A percentile compares a stretch with the other conserved stretches of the same genome.
phyloP scores from a whole-genome alignment of 2,888 invertebrate genomes.

The Tenthredo amoena region DNA sequence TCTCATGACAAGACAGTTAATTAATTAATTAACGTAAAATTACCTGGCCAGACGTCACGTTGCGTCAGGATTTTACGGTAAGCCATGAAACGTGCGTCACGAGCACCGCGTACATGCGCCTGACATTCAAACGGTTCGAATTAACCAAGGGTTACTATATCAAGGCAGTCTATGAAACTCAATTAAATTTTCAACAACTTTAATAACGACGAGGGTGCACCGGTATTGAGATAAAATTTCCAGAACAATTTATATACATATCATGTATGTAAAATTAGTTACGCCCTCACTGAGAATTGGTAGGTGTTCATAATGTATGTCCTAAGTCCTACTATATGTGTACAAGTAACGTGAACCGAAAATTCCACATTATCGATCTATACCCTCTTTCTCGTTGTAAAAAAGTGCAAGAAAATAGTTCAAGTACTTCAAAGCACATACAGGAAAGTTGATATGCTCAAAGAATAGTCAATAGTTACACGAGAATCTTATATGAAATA shows the following conservation, averaged over 20 bases:
- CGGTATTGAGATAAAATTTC: neutral
- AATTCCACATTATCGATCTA: conserved; percentile 23
- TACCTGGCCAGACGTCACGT: neutral
- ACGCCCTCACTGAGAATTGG: neutral
- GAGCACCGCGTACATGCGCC: neutral
- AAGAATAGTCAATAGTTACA: neutral
- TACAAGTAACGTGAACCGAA: conserved; percentile 3
- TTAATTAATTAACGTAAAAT: neutral
- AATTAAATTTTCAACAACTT: neutral
- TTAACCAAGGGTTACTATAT: neutral
- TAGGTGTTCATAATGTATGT: neutral
- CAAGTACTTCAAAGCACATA: neutral
- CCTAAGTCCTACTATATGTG: neutral
- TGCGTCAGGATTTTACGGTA: conserved; percentile 24
- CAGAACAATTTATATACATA: neutral
- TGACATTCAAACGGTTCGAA: neutral
- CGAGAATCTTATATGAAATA: neutral
- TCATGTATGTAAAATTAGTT: neutral
- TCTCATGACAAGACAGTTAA: neutral
- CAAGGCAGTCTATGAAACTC: neutral
- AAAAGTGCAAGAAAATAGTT: neutral
- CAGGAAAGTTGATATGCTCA: neutral
- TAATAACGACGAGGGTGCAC: neutral
- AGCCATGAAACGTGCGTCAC: neutral
- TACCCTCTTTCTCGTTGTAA: neutral